Conservation (phyloP, 1,140 invertebrate genomes). For the Bombus impatiens region DNA sequence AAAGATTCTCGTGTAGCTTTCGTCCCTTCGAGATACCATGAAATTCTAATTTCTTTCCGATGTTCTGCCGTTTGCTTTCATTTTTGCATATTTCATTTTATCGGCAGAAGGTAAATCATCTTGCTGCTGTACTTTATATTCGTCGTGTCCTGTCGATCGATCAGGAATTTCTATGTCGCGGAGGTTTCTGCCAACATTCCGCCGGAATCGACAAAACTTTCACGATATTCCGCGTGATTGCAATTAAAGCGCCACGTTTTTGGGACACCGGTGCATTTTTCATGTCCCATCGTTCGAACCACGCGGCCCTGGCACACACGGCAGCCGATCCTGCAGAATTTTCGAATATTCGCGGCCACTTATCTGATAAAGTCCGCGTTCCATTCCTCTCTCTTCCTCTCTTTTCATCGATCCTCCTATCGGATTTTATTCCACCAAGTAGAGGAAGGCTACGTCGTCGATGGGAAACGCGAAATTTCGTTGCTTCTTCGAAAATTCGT, state of each 20-base stretch:
- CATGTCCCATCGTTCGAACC: neutral
- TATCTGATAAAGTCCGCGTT: conserved; percentile 12
- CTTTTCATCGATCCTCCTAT: no score
- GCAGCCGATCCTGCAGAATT: conserved; percentile 2
- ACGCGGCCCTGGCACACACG: neutral
- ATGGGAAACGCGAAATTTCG: neutral
- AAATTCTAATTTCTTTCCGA: neutral
- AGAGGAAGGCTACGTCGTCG: neutral
- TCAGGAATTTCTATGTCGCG: neutral
- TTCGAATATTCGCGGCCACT: conserved; percentile 20
- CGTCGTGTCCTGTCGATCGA: neutral
- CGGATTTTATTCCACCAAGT: neutral
- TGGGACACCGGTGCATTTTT: neutral
- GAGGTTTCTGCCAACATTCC: neutral
- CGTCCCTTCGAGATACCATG: neutral
- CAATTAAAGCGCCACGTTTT: conserved; percentile 21
- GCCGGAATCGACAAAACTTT: neutral
- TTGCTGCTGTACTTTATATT: neutral
- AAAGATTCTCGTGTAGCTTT: no score
- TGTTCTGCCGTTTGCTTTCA: neutral
- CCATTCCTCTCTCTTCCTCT: no score
- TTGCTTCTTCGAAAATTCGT: neutral
- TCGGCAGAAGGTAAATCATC: neutral
- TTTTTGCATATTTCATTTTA: neutral
- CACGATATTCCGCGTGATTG: neutral